Percentiles rank a stretch among this genome's conserved stretches.
Conservation (phyloP, 1,140 invertebrate genomes). For the Drosophila pandora region DNA sequence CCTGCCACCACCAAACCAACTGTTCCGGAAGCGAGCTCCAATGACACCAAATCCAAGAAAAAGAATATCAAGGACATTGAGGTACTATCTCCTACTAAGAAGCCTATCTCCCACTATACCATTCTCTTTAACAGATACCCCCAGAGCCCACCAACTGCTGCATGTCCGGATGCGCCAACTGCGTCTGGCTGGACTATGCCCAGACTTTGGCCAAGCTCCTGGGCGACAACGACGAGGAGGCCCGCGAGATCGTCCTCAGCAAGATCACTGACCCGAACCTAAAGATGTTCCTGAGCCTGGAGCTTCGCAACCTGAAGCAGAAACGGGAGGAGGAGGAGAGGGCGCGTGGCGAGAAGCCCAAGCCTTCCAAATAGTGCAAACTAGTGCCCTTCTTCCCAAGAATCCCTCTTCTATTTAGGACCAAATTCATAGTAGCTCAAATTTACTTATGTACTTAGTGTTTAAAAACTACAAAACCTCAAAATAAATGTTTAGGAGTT, state of each 20-base stretch:
- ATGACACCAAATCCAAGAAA: conserved; percentile 12
- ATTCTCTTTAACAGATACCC: conserved; percentile 79
- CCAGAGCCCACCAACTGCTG: conserved; percentile 93
- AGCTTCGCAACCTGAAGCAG: conserved; percentile 86
- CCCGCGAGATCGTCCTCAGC: conserved; percentile 90
- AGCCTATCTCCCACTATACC: not conserved
- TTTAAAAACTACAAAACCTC: conserved; percentile 50
- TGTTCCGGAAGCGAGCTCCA: not conserved
- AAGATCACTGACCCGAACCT: conserved; percentile 92
- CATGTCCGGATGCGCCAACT: conserved; percentile 96
- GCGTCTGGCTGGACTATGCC: conserved; percentile 97
- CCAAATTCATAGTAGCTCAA: conserved; percentile 45
- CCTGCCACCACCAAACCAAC: conserved; percentile 1
- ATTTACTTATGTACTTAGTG: conserved; percentile 31
- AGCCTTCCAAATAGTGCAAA: conserved; percentile 36
- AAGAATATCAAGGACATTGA: conserved; percentile 40
- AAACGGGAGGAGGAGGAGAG: conserved; percentile 29
- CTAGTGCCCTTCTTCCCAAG: not conserved
- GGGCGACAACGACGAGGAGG: conserved; percentile 87
- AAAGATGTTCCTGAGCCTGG: conserved; percentile 90
- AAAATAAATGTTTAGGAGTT: conserved; percentile 35
- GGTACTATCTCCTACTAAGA: conserved; percentile 15
- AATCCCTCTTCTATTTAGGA: conserved; percentile 15
- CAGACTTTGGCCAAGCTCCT: conserved; percentile 90
- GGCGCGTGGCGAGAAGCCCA: conserved; percentile 14